These are phyloP conservation scores for Glyptemys insculpta DNA, from an alignment of 2,797 vertebrate genomes.

Conservation along the genomic window DNA sequence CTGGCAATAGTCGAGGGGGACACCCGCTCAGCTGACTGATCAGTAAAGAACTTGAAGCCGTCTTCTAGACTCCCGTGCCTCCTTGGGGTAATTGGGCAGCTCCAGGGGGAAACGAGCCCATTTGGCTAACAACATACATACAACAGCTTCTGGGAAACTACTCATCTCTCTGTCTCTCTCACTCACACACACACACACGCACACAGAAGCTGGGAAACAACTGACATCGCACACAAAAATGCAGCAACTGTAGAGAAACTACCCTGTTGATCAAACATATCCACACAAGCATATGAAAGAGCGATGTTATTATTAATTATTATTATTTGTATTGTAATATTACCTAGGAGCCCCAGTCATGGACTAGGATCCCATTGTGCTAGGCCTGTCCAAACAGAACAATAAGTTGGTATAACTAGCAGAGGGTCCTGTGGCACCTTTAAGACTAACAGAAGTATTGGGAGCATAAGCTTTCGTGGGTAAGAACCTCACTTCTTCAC, in stretches of 20 bases:
- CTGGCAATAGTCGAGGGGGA: too few species aligned
- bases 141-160: background rate
- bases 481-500: too few species aligned
- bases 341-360: background rate
- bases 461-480: too few species aligned
- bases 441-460: too few species aligned
- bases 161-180: background rate
- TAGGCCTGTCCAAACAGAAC: background rate
- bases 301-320: background rate
- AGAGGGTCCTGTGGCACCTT: too few species aligned
- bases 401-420: background rate
- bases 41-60: too few species aligned
- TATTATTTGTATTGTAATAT: background rate
- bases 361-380: background rate
- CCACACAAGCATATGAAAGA: background rate
- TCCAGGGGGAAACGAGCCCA: too few species aligned
- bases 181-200: fast-evolving
- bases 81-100: too few species aligned
- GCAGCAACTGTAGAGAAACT: background rate
- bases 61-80: too few species aligned
- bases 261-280: background rate
- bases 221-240: background rate
- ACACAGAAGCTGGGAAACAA: background rate
- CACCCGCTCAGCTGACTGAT: too few species aligned
- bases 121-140: too few species aligned